Conservation (phyloP, 2,888 invertebrate genomes). For the Orthosia gracilis region DNA sequence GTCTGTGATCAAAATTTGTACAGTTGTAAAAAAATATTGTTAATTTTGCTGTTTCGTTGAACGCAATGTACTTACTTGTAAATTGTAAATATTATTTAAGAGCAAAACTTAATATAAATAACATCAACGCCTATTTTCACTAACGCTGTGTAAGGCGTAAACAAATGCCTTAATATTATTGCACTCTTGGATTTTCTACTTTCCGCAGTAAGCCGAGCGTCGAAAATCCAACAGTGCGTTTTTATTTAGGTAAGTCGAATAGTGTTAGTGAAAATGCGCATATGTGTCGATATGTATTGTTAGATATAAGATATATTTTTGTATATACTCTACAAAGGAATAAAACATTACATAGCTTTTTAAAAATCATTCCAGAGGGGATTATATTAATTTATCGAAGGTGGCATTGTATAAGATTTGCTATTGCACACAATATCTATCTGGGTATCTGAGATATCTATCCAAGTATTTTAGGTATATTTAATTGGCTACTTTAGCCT, state of each 20-base stretch:
- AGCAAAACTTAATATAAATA: slow-evolving; percentile 20
- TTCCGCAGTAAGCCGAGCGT: background rate
- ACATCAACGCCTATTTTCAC: background rate
- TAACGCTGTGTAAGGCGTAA: background rate
- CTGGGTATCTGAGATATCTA: background rate
- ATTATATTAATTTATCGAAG: slow-evolving; percentile 22
- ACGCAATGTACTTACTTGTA: slow-evolving; percentile 65
- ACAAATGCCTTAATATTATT: background rate
- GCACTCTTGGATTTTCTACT: background rate
- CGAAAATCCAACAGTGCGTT: background rate
- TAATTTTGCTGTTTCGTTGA: slow-evolving; percentile 48
- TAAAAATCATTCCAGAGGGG: slow-evolving; percentile 57
- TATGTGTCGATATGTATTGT: slow-evolving; percentile 28
- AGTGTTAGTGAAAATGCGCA: background rate
- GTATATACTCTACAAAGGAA: slow-evolving; percentile 51
- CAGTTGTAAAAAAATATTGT: slow-evolving; percentile 50
- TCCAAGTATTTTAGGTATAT: background rate
- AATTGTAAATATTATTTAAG: slow-evolving; percentile 63
- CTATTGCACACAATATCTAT: background rate
- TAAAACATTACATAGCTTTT: slow-evolving; percentile 46
- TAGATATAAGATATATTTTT: slow-evolving; percentile 52
- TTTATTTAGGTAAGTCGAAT: slow-evolving; percentile 3
- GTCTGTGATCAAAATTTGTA: slow-evolving; percentile 76
- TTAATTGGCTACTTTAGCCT: background rate
- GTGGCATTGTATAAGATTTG: slow-evolving; percentile 32